A percentile compares a stretch with the other conserved stretches of the same genome.
phyloP scores from a whole-genome alignment of 2,113 vertebrate genomes.

The Gorsachius goisagi region DNA sequence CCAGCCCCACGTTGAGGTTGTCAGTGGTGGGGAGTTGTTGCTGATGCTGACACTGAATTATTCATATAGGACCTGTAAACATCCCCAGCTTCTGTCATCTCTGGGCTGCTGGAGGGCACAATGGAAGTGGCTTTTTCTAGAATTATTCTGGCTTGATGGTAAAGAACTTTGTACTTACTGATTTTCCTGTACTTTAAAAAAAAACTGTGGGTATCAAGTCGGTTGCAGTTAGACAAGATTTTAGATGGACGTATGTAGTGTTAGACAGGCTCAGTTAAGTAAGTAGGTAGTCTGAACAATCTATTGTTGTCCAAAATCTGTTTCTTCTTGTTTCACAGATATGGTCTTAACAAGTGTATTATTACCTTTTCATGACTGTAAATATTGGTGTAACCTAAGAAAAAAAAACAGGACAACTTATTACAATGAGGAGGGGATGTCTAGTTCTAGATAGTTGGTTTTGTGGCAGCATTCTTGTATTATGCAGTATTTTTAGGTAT shows the following conservation, averaged over 20 bases:
- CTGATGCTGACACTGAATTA: conserved; percentile 41
- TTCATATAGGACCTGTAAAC: conserved; percentile 24
- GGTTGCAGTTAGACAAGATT: not conserved
- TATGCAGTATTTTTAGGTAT: not conserved
- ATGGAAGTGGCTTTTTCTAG: conserved; percentile 22
- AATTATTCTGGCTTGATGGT: not conserved
- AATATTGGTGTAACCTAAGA: not conserved
- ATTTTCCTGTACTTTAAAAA: not conserved
- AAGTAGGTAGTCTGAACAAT: not conserved
- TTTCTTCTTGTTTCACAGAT: not conserved
- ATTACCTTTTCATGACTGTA: not conserved
- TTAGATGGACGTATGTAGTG: not conserved
- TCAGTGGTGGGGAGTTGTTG: not conserved
- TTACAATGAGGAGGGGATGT: not conserved
- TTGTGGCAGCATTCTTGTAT: not conserved
- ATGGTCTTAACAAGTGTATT: not conserved
- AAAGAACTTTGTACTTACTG: not conserved
- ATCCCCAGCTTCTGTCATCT: conserved; percentile 3
- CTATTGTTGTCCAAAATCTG: not conserved
- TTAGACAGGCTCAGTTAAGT: not conserved
- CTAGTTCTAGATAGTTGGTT: not conserved
- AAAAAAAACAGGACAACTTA: not conserved
- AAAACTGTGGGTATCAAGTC: not conserved
- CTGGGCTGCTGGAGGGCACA: not conserved
- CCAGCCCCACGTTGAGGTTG: not conserved